Base-by-base conservation (phyloP, 2,797 vertebrate species). In the Tangara arthus region DNA sequence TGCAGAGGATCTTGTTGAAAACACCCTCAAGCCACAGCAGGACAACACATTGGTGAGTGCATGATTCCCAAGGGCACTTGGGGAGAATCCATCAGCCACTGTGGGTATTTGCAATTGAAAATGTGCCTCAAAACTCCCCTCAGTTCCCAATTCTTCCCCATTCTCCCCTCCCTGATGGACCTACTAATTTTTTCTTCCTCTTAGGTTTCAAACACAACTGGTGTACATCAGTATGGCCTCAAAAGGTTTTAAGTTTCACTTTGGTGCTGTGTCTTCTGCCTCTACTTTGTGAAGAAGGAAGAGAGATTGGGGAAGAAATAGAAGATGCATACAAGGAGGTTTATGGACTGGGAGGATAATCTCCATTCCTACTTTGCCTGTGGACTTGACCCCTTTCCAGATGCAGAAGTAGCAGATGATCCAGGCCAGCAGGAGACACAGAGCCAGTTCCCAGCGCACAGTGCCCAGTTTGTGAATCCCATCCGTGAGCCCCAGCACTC, bases 401-500 rank as follows among this genome's bases (percentile, higher is more conserved):
- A 98, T 97, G 92, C 98, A 99, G 97, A 99, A 98, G 97, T 98
- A 99, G 83, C 98, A 99, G 66, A 98, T 77, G 78, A 98, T 93
- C 98, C 98, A 99, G 4, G 97, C 97, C 39, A 98, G 69, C 64
- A 98, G 82, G 46, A 99, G 97, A 95, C 98, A 98, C 82, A 98
- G 63, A 53, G 98, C 96, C 95, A 99, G 77, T 47, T 98, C 97
- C 98, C 97, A 98, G 65, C 98, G 95, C 9, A 98, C 82, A 9
- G 78, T 35, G 13, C 98, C 98, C 91, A 99, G 84, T 19, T 93
- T 93, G 39, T 98, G 97, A 89, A 98, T 97, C 42, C 97, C 97
- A 0, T 95, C 83, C 6, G 98, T 97, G 61, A 98, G 93, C 85
- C 98, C 97, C 94, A 99, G 96, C 34, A 99, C 98, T 32, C 98